These are phyloP conservation scores for Falco cherrug DNA, from an alignment of 2,797 vertebrate genomes.

Conservation along the genomic window DNA sequence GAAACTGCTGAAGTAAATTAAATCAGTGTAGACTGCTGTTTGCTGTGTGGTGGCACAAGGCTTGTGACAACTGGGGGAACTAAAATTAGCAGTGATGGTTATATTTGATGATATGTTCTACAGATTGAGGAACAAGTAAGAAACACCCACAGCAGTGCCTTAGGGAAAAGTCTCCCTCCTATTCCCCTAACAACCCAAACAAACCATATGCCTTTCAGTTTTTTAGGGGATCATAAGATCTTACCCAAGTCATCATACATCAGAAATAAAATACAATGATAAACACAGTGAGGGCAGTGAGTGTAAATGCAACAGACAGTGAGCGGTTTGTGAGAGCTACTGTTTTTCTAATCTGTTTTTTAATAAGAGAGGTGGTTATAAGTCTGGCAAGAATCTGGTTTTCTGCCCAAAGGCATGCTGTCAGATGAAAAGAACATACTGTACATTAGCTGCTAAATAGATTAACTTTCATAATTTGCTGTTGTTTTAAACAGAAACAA, in stretches of 20 bases:
- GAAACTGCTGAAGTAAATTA: slow-evolving; percentile 11
- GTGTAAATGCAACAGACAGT: slow-evolving; percentile 39
- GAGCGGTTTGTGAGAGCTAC: slow-evolving; percentile 63
- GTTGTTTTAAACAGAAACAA: slow-evolving; percentile 48
- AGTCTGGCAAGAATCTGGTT: slow-evolving; percentile 64
- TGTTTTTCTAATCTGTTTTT: slow-evolving; percentile 78
- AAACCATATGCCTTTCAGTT: slow-evolving; percentile 49
- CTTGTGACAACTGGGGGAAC: neutral
- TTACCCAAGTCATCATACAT: slow-evolving; percentile 54
- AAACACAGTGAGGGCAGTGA: slow-evolving; percentile 55
- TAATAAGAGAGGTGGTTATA: slow-evolving; percentile 72
- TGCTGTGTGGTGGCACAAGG: neutral
- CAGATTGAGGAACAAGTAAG: neutral
- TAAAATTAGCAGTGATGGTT: neutral
- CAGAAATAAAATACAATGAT: slow-evolving; percentile 66
- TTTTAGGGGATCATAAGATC: neutral
- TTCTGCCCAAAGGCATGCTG: slow-evolving; percentile 60
- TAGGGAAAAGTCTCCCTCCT: neutral
- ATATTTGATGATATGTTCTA: neutral
- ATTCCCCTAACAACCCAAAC: neutral
- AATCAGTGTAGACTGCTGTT: neutral
- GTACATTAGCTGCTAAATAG: slow-evolving; percentile 67
- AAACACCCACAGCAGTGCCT: neutral
- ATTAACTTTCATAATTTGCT: slow-evolving; percentile 58
- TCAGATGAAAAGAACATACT: slow-evolving; percentile 68